These are phyloP conservation scores for Cremastinae sp. DNA, from an alignment of 2,888 invertebrate genomes.

Conservation along the genomic window DNA sequence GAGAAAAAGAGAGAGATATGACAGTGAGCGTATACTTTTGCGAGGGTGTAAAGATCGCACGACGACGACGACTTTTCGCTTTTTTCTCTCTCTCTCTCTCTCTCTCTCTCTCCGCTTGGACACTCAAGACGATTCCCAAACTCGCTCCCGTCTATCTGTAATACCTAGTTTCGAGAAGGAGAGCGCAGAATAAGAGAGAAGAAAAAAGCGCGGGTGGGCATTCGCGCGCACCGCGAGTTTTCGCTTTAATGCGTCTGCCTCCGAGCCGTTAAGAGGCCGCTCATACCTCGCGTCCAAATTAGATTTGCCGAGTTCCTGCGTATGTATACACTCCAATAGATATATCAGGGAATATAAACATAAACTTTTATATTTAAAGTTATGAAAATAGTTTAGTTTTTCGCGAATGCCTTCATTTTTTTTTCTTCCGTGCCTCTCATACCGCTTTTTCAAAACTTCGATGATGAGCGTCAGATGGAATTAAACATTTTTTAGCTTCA, in stretches of 20 bases:
- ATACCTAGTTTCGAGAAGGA: slow-evolving; percentile 31
- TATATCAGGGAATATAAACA: too few relatives aligned
- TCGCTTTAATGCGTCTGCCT: slow-evolving; percentile 65
- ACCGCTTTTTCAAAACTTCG: too few relatives aligned
- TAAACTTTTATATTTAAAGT: not conserved
- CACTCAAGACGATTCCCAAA: too few relatives aligned
- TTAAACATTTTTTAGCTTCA: too few relatives aligned
- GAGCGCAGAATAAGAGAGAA: slow-evolving; percentile 17
- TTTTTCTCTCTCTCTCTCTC: too few relatives aligned
- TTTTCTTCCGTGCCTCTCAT: too few relatives aligned
- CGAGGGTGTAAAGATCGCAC: not conserved
- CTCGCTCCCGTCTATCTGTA: too few relatives aligned
- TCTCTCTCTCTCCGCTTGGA: too few relatives aligned
- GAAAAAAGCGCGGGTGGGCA: slow-evolving; percentile 39
- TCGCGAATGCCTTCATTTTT: not conserved
- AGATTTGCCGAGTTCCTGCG: slow-evolving; percentile 52
- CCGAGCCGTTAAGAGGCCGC: slow-evolving; percentile 64
- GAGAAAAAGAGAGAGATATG: slow-evolving; percentile 19
- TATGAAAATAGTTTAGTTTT: not conserved
- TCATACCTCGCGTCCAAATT: slow-evolving; percentile 59
- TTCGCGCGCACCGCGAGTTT: slow-evolving; percentile 32
- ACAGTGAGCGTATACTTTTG: slow-evolving; percentile 21
- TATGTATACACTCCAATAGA: slow-evolving; percentile 10
- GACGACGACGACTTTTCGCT: too few relatives aligned
- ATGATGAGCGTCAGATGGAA: too few relatives aligned